These are phyloP conservation scores for Pilophorus perplexus DNA, from an alignment of 2,888 invertebrate genomes.

Conservation along the genomic window DNA sequence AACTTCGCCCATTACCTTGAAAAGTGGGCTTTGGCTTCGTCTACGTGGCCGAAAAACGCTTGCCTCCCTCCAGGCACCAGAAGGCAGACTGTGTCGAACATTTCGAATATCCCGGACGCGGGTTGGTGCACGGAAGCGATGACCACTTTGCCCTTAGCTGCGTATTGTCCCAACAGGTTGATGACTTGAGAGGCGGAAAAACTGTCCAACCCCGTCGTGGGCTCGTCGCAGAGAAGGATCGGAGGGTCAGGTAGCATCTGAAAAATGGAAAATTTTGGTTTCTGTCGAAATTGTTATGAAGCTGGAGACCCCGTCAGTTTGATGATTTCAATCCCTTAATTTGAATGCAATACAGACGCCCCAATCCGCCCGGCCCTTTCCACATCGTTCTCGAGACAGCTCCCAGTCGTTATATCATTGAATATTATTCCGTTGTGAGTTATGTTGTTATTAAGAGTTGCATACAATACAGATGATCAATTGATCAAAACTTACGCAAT, in stretches of 20 bases:
- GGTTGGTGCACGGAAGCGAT: constrained; percentile 89
- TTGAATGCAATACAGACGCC: too few species aligned
- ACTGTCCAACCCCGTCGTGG: constrained; percentile 88
- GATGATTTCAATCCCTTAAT: too few species aligned
- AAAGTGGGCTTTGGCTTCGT: constrained; percentile 67
- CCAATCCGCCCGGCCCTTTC: too few species aligned
- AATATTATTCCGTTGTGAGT: too few species aligned
- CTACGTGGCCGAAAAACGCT: constrained; percentile 72
- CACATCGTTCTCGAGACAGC: too few species aligned
- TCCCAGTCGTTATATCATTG: too few species aligned
- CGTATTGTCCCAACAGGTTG: constrained; percentile 63
- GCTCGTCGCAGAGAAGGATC: constrained; percentile 89
- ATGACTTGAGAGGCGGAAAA: constrained; percentile 81
- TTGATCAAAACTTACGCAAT: too few species aligned
- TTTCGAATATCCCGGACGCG: constrained; percentile 76
- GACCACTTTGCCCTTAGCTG: constrained; percentile 70
- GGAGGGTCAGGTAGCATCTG: constrained; percentile 85
- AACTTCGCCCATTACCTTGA: constrained; percentile 56
- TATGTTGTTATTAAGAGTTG: too few species aligned
- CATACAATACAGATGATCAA: too few species aligned
- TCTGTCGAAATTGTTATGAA: too few species aligned
- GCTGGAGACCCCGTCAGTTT: too few species aligned
- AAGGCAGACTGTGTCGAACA: constrained; percentile 72
- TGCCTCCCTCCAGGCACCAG: constrained; percentile 74
- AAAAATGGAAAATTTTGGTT: not conserved